Percentiles rank a stretch among this genome's conserved stretches.
Conservation (phyloP, 2,888 invertebrate genomes). For the Aromia moschata region DNA sequence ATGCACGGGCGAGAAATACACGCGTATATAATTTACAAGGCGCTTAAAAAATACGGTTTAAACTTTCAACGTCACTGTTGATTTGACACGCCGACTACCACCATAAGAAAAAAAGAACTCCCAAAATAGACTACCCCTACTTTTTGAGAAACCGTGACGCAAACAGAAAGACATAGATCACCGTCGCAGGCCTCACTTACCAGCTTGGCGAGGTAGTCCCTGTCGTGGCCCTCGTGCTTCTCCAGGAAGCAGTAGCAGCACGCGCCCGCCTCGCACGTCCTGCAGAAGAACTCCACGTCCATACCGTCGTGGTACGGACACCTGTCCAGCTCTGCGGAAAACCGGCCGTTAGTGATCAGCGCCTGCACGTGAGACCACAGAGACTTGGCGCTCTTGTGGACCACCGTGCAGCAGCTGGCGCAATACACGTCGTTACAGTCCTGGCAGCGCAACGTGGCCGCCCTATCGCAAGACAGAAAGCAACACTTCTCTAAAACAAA, state of each 20-base stretch:
- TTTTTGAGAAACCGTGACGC: no score
- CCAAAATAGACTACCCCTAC: no score
- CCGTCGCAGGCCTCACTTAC: no score
- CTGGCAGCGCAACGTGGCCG: conserved; percentile 50
- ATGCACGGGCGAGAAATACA: no score
- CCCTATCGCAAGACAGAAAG: conserved; percentile 46
- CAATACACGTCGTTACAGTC: conserved; percentile 56
- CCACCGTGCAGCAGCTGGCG: conserved; percentile 45
- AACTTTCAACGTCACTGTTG: no score
- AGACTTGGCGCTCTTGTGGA: conserved; percentile 58
- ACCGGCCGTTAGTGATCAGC: conserved; percentile 26
- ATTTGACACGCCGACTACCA: no score
- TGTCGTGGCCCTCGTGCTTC: conserved; percentile 58
- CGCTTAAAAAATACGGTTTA: no score
- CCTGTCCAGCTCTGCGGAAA: conserved; percentile 39
- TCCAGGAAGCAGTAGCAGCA: conserved; percentile 63
- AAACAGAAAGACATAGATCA: no score
- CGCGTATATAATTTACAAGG: no score
- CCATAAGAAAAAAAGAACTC: no score
- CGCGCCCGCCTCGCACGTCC: conserved; percentile 55
- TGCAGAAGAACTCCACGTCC: conserved; percentile 60
- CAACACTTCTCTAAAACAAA: conserved; percentile 44
- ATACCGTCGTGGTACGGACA: conserved; percentile 52
- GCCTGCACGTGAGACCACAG: conserved; percentile 53
- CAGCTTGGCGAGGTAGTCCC: conserved; percentile 51